Evolutionary conservation across 1,140 invertebrate species (phyloP).

Genomic region (Bathynomus jamesi): DNA sequence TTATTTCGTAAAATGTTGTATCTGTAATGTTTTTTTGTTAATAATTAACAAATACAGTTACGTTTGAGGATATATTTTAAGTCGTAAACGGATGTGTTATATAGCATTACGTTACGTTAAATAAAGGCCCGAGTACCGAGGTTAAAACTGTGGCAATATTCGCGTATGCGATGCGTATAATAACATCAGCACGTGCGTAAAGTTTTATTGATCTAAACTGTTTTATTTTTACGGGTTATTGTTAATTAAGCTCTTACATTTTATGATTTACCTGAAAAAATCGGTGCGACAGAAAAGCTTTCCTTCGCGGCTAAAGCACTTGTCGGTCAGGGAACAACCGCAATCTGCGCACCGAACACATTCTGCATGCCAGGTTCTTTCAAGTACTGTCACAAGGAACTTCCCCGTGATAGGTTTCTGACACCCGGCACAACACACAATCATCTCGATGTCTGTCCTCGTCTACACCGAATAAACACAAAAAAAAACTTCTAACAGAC

Average conservation of each 20-base stretch:
- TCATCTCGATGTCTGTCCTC: slow-evolving; percentile 43
- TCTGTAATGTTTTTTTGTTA: background rate
- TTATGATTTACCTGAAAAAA: slow-evolving; percentile 81
- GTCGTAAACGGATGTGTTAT: too few relatives aligned
- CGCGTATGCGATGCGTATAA: too few relatives aligned
- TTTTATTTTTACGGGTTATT: background rate
- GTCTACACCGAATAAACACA: background rate
- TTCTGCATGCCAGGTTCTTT: slow-evolving; percentile 90
- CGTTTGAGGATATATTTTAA: too few relatives aligned
- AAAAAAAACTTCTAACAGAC: background rate
- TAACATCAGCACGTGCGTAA: too few relatives aligned
- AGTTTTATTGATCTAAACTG: too few relatives aligned
- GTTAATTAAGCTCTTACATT: too few relatives aligned
- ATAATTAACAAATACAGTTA: too few relatives aligned
- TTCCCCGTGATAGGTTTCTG: slow-evolving; percentile 95
- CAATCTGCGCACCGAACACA: slow-evolving; percentile 96
- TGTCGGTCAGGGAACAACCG: slow-evolving; percentile 80
- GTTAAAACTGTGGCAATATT: too few relatives aligned
- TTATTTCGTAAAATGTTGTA: background rate
- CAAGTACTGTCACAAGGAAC: slow-evolving; percentile 91
- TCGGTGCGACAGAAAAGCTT: slow-evolving; percentile 95
- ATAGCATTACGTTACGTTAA: too few relatives aligned
- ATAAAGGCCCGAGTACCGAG: too few relatives aligned
- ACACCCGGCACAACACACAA: slow-evolving; percentile 89
- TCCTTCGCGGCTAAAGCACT: slow-evolving; percentile 92